Base-by-base conservation (phyloP, 1,140 invertebrate genomes). In the Diachasma alloeum region DNA sequence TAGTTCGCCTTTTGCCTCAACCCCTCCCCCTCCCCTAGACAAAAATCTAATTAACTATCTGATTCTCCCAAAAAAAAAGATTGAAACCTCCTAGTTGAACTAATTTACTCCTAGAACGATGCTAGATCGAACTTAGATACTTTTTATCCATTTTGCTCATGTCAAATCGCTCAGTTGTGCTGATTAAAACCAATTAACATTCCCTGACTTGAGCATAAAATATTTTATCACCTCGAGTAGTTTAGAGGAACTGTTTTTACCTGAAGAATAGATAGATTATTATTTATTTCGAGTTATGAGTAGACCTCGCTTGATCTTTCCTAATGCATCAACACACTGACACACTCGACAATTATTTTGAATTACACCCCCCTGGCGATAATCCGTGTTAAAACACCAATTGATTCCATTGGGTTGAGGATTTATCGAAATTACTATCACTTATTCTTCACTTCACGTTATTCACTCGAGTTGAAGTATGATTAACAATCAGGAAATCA, bases 1-100 rank as follows among this genome's bases (percentile, higher is more conserved):
- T 87, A 89, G 84, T 80, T 83, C 85, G 87, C 88, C 88, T 89
- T 89, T 89, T 89, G 88, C 87, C 88, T 89, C 87, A 70, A 83
- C 76, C 37, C 36, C 31, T 31, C 36, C 39, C 44, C 46, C 22
- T 68, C 13, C 37, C 19, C 26, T 73, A 73, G 72, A 63, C 31
- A 53, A 53, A 71, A 71, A 8, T 37, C 13, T 53, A 9, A 56
- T 10, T 72, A 31, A 56, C 19, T 19, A n/a, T 3, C 9, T 9
- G n/a, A n/a, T n/a, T n/a, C n/a, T n/a, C n/a, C n/a, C 11, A 3
- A 31, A 63, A 63, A 24, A 15, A 63, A 15, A 31, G 59, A 63
- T 63, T n/a, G 37, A 36, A 48, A n/a, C 22, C 59, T 63, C 59
- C 19, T 31, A 26, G 11, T 63, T 63, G 11, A 10, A 63, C 48